phyloP scores from a whole-genome alignment of 2,797 vertebrate genomes.

The Schizothorax lantsangensis region DNA sequence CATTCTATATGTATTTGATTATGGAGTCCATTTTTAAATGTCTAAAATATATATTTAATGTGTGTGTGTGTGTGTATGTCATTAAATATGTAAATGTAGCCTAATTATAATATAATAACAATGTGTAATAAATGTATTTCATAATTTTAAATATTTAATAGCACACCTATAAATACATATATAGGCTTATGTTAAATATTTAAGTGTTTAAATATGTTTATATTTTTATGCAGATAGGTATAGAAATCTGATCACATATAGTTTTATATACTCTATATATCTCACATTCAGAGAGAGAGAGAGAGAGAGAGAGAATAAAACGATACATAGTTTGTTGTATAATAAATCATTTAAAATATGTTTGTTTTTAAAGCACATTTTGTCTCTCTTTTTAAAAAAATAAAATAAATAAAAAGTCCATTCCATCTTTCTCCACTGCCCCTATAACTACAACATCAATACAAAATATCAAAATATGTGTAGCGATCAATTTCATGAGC shows the following conservation, averaged over 20 bases:
- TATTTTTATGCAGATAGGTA: background rate
- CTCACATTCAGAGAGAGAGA: background rate
- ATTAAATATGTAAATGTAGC: background rate
- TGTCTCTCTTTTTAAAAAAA: background rate
- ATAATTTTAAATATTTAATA: background rate
- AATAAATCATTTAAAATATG: background rate
- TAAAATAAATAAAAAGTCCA: conserved; percentile 4
- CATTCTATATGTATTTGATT: background rate
- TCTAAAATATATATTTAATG: too few species aligned
- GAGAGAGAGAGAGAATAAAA: background rate
- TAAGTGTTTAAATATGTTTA: background rate
- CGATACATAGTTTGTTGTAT: background rate
- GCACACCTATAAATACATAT: background rate
- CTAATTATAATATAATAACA: background rate
- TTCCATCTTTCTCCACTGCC: conserved; percentile 52
- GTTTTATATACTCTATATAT: background rate
- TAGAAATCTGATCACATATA: background rate
- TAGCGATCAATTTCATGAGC: conserved; percentile 16
- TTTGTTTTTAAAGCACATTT: conserved; percentile 22
- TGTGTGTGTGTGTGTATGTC: too few species aligned
- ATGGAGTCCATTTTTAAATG: too few species aligned
- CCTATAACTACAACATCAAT: conserved; percentile 57
- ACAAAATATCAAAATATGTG: conserved; percentile 50
- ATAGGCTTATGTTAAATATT: background rate
- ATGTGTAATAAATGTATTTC: background rate